These are phyloP conservation scores for Tachina grossa DNA, from an alignment of 2,888 invertebrate species.

Conservation along the genomic window DNA sequence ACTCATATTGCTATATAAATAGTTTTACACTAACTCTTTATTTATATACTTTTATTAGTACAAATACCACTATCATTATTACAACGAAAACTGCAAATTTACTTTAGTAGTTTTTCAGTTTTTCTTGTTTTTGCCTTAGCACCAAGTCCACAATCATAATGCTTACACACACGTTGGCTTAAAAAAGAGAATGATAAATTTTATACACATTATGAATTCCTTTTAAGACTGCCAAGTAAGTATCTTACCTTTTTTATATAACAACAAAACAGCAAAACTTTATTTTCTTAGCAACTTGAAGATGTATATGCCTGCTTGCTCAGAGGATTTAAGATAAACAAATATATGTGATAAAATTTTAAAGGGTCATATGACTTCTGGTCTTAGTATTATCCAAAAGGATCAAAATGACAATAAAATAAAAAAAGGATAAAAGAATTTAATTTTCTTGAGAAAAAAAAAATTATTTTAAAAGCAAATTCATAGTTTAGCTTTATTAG, in stretches of 20 bases:
- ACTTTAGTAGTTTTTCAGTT: conserved; percentile 1
- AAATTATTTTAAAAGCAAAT: background rate
- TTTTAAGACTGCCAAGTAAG: conserved; percentile 47
- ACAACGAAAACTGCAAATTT: conserved; percentile 17
- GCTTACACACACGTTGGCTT: background rate
- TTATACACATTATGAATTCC: conserved; percentile 62
- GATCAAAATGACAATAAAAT: too few relatives aligned
- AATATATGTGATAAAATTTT: conserved; percentile 36
- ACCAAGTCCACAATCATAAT: background rate
- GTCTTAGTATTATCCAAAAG: background rate
- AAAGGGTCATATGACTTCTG: background rate
- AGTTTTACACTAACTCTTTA: background rate
- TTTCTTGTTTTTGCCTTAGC: conserved; percentile 16
- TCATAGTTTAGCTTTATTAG: background rate
- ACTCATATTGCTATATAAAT: background rate
- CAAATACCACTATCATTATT: conserved; percentile 38
- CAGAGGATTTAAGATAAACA: conserved; percentile 39
- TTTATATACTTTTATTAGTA: conserved; percentile 24
- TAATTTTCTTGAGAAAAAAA: background rate
- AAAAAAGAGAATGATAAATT: conserved; percentile 67
- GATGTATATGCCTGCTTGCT: conserved; percentile 24
- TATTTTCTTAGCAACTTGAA: background rate
- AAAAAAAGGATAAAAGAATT: too few relatives aligned
- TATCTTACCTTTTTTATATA: background rate
- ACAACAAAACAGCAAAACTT: conserved; percentile 30